Percentiles rank a stretch among this genome's conserved stretches.
Evolutionary conservation across 2,113 vertebrate genomes (phyloP).

Genomic region (Piliocolobus tephrosceles): DNA sequence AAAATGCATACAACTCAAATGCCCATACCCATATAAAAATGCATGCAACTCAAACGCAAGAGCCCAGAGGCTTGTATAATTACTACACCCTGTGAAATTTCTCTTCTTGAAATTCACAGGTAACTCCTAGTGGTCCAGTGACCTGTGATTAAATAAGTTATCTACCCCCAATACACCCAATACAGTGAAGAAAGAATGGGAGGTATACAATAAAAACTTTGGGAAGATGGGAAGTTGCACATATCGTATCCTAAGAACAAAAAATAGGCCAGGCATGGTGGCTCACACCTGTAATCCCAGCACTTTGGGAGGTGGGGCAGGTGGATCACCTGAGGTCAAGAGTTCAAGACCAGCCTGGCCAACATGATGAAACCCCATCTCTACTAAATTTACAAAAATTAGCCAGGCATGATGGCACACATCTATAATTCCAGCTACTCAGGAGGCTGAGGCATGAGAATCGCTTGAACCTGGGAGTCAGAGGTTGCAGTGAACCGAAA

Average conservation of each 20-base stretch:
- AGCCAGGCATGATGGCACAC: not conserved
- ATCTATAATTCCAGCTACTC: not conserved
- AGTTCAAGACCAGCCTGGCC: not conserved
- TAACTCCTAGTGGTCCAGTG: not conserved
- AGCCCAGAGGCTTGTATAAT: not conserved
- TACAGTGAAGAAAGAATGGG: not conserved
- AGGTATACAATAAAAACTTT: not conserved
- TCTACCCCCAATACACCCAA: not conserved
- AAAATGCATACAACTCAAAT: not conserved
- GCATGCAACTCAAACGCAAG: not conserved
- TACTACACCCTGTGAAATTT: not conserved
- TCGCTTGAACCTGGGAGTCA: not conserved
- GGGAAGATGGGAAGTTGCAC: not conserved
- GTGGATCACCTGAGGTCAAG: not conserved
- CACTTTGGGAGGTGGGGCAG: not conserved
- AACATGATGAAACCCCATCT: not conserved
- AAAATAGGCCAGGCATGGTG: not conserved
- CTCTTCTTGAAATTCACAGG: slow-evolving; percentile 1
- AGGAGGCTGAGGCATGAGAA: not conserved
- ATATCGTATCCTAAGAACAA: not conserved
- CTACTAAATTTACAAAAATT: not conserved
- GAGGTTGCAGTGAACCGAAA: not conserved
- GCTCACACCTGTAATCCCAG: not conserved
- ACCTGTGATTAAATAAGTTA: not conserved
- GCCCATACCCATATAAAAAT: not conserved